These are phyloP conservation scores for Erebia aethiops DNA, from an alignment of 2,888 invertebrate genomes.

Conservation along the genomic window DNA sequence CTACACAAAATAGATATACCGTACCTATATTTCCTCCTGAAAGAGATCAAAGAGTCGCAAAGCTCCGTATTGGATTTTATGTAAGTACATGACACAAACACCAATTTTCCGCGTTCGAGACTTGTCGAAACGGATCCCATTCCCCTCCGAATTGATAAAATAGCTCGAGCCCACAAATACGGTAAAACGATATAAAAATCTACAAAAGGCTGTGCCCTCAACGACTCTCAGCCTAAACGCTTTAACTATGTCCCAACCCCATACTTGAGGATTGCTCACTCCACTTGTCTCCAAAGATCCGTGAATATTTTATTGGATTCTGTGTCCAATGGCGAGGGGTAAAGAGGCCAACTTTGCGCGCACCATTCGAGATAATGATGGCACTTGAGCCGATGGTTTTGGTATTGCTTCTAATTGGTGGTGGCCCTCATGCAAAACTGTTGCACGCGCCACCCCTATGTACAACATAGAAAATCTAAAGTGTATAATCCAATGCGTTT, in stretches of 20 bases:
- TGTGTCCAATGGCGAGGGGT: conserved; percentile 58
- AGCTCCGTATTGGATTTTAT: conserved; percentile 9
- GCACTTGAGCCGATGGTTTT: conserved; percentile 78
- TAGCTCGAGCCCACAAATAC: conserved; percentile 67
- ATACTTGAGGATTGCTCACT: conserved; percentile 80
- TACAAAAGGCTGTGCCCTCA: conserved; percentile 77
- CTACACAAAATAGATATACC: background rate
- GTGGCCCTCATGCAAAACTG: conserved; percentile 77
- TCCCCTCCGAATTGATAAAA: conserved; percentile 77
- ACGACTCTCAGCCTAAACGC: conserved; percentile 79
- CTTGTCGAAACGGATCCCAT: conserved; percentile 68
- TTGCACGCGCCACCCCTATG: conserved; percentile 77
- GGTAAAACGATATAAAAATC: conserved; percentile 77
- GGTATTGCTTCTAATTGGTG: conserved; percentile 81
- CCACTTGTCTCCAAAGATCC: conserved; percentile 82
- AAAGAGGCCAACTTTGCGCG: conserved; percentile 63
- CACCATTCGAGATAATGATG: conserved; percentile 75
- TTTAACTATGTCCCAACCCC: conserved; percentile 81
- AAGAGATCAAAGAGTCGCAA: conserved; percentile 15
- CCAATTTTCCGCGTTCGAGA: conserved; percentile 45
- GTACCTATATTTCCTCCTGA: background rate
- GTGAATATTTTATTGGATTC: conserved; percentile 69
- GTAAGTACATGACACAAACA: conserved; percentile 32
- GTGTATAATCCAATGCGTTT: conserved; percentile 37
- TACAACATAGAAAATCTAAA: conserved; percentile 42